Conservation (phyloP, 92 coral and sea anemone genomes). For the Anthopleura xanthogrammica region DNA sequence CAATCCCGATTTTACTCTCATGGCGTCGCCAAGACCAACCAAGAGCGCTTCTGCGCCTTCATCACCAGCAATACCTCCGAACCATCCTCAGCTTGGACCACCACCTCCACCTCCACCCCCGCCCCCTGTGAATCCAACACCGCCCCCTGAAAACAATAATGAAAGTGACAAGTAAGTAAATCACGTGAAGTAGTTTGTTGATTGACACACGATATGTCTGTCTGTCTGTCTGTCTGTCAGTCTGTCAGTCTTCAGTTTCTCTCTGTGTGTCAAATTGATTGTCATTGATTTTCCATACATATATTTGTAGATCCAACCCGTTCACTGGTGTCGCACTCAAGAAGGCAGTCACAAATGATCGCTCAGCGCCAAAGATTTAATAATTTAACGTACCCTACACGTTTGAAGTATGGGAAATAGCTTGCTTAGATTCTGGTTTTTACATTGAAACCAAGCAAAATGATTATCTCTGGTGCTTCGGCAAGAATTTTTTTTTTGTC, state of each 20-base stretch:
- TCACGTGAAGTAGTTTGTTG: neutral
- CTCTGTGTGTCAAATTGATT: no score
- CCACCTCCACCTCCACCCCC: slow-evolving; percentile 59
- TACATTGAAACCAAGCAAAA: no score
- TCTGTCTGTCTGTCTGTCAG: neutral
- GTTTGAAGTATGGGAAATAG: neutral
- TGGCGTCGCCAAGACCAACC: neutral
- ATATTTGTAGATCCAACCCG: slow-evolving; percentile 40
- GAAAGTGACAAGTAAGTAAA: slow-evolving; percentile 19
- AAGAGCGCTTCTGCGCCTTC: neutral
- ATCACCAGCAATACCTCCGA: slow-evolving; percentile 17
- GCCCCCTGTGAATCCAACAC: slow-evolving; percentile 33
- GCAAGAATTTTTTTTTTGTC: no score
- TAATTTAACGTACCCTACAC: neutral
- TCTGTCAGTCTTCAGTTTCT: neutral
- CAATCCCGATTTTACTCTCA: neutral
- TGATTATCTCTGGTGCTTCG: no score
- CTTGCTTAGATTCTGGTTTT: neutral
- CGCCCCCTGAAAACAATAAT: slow-evolving; percentile 21
- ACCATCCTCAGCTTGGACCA: neutral
- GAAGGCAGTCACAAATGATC: slow-evolving; percentile 57
- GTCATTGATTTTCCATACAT: neutral
- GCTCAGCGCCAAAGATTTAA: slow-evolving; percentile 53
- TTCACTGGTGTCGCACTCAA: slow-evolving; percentile 51
- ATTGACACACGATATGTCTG: neutral